Evolutionary conservation across 2,888 invertebrate genomes (phyloP).

Genomic region (Nomada flava): DNA sequence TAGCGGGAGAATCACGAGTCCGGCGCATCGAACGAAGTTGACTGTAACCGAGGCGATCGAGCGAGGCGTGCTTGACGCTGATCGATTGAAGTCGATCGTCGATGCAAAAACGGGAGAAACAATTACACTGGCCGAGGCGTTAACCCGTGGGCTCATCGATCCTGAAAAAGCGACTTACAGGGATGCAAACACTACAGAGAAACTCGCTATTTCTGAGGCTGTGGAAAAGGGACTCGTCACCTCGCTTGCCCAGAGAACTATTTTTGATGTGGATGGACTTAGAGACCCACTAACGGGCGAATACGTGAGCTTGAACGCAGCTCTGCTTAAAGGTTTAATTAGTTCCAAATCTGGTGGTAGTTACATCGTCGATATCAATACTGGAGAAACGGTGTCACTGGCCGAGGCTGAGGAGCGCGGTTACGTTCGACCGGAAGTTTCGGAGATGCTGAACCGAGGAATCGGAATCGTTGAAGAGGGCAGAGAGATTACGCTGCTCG

Average conservation of each 20-base stretch:
- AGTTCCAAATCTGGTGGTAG: conserved; percentile 87
- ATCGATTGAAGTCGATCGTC: conserved; percentile 93
- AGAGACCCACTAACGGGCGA: conserved; percentile 92
- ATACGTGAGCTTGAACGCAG: conserved; percentile 93
- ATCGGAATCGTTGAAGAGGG: conserved; percentile 92
- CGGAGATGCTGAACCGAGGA: conserved; percentile 93
- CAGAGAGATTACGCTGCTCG: conserved; percentile 92
- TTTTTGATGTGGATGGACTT: conserved; percentile 97
- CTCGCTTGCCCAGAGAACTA: conserved; percentile 93
- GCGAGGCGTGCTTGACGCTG: conserved; percentile 94
- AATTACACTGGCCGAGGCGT: conserved; percentile 93
- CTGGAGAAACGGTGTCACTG: conserved; percentile 91
- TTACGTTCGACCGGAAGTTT: conserved; percentile 92
- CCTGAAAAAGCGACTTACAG: conserved; percentile 89
- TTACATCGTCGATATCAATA: conserved; percentile 89
- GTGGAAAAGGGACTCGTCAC: conserved; percentile 95
- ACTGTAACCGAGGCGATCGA: conserved; percentile 94
- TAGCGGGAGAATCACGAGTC: conserved; percentile 91
- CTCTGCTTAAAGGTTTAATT: conserved; percentile 91
- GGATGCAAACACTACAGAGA: conserved; percentile 89
- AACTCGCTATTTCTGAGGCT: conserved; percentile 93
- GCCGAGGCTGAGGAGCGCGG: conserved; percentile 92
- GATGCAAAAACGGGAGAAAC: conserved; percentile 92
- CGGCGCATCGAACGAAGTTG: conserved; percentile 90
- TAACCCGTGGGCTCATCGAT: conserved; percentile 92